Evolutionary conservation across 2,113 vertebrate genomes (phyloP).

Genomic region (Pagrus major): DNA sequence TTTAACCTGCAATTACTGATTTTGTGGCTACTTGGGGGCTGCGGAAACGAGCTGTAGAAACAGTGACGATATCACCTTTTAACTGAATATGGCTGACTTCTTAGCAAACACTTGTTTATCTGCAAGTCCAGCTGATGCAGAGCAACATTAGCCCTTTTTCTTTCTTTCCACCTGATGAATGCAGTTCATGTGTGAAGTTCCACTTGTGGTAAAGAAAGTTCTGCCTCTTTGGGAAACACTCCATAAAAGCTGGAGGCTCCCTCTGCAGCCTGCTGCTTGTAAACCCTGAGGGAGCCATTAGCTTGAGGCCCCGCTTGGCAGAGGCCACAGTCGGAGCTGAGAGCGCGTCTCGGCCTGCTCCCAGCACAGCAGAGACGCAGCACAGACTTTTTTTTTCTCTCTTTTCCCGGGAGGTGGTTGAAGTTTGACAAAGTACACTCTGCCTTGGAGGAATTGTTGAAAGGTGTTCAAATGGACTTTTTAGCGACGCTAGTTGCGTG

Average conservation of each 20-base stretch:
- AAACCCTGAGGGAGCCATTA: conserved; percentile 63
- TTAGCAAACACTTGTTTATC: neutral
- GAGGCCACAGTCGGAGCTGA: conserved; percentile 51
- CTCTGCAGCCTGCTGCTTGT: conserved; percentile 53
- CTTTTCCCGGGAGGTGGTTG: conserved; percentile 31
- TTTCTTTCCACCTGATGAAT: neutral
- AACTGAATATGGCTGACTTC: neutral
- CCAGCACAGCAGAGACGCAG: conserved; percentile 17
- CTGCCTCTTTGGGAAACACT: conserved; percentile 54
- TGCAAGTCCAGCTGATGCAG: neutral
- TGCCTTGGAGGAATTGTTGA: conserved; percentile 7
- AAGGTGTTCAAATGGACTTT: neutral
- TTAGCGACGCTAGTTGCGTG: accelerated
- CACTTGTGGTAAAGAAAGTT: conserved; percentile 12
- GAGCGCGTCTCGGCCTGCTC: conserved; percentile 47
- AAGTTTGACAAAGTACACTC: conserved; percentile 27
- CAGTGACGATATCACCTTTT: neutral
- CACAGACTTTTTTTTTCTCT: neutral
- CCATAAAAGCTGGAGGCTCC: conserved; percentile 63
- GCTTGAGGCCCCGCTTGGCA: conserved; percentile 54
- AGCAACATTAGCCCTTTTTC: neutral
- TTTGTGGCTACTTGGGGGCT: neutral
- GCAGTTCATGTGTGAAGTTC: conserved; percentile 23
- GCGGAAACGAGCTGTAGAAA: neutral
- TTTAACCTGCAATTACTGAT: neutral